These are phyloP conservation scores for Meteorus sp. DNA, from an alignment of 1,140 invertebrate genomes.

Conservation along the genomic window DNA sequence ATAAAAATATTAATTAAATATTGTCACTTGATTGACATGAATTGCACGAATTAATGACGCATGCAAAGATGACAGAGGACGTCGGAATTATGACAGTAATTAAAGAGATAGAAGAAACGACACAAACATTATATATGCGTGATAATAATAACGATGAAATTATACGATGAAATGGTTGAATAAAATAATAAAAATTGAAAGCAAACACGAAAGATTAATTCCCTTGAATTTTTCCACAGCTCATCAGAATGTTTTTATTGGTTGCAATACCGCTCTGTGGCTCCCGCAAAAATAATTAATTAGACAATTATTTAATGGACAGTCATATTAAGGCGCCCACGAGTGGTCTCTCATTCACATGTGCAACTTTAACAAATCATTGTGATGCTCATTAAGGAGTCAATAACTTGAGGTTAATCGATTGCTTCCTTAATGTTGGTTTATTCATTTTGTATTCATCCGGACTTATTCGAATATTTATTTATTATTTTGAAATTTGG, in stretches of 20 bases:
- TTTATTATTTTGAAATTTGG: too few species aligned
- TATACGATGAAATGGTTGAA: too few species aligned
- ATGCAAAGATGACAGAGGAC: background rate
- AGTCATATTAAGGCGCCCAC: slow-evolving; percentile 41
- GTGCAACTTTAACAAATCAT: slow-evolving; percentile 35
- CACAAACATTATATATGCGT: too few species aligned
- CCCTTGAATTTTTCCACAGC: too few species aligned
- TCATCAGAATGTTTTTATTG: too few species aligned
- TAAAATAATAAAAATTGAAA: background rate
- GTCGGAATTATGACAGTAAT: too few species aligned
- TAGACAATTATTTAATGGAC: slow-evolving; percentile 44
- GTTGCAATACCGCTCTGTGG: too few species aligned
- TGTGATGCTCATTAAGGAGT: slow-evolving; percentile 49
- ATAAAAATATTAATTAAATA: too few species aligned
- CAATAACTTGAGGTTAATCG: slow-evolving; percentile 50
- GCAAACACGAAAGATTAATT: background rate
- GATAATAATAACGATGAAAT: background rate
- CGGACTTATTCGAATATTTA: background rate
- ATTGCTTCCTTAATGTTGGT: slow-evolving; percentile 38
- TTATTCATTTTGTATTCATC: too few species aligned
- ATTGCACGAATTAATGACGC: too few species aligned
- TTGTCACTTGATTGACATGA: too few species aligned
- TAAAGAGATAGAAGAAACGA: too few species aligned
- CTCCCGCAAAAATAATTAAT: slow-evolving; percentile 44
- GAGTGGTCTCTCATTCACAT: slow-evolving; percentile 21